phyloP scores from a whole-genome alignment of 2,888 invertebrate genomes.

The Cordilura impudica region DNA sequence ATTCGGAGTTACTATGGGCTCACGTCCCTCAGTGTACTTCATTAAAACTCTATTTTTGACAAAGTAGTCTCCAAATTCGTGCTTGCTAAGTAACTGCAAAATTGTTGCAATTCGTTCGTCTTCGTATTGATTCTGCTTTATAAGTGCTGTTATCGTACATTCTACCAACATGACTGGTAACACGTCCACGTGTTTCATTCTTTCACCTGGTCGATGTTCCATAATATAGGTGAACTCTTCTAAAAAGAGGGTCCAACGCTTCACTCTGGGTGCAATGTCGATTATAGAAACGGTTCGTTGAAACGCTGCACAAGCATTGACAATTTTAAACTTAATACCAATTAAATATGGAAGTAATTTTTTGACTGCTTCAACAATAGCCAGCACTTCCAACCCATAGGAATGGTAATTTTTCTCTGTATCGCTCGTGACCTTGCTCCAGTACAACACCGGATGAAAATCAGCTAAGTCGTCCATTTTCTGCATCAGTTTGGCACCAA shows the following conservation, averaged over 20 bases:
- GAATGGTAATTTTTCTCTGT: too few species aligned
- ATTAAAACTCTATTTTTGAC: constrained; percentile 21
- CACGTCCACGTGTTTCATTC: too few species aligned
- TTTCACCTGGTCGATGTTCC: too few species aligned
- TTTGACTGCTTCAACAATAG: constrained; percentile 1
- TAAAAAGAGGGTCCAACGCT: too few species aligned
- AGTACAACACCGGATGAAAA: too few species aligned
- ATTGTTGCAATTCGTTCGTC: constrained; percentile 3
- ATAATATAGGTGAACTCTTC: too few species aligned
- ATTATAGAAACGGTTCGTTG: too few species aligned
- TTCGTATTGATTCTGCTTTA: constrained; percentile 10
- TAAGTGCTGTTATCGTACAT: background rate
- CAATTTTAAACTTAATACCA: background rate
- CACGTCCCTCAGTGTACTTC: constrained; percentile 11
- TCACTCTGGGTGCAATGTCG: too few species aligned
- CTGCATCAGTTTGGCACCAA: background rate
- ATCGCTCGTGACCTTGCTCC: too few species aligned
- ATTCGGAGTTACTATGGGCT: constrained; percentile 12
- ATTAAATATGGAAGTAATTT: background rate
- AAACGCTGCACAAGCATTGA: background rate
- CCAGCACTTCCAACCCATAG: too few species aligned
- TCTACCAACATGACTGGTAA: too few species aligned
- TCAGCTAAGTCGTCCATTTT: too few species aligned
- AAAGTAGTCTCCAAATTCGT: constrained; percentile 7
- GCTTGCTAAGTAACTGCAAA: background rate